Evolutionary conservation across 1,140 invertebrate species (phyloP), one percentile per base, ranked within the genome.

Genomic region (Diorhabda elongata): DNA sequence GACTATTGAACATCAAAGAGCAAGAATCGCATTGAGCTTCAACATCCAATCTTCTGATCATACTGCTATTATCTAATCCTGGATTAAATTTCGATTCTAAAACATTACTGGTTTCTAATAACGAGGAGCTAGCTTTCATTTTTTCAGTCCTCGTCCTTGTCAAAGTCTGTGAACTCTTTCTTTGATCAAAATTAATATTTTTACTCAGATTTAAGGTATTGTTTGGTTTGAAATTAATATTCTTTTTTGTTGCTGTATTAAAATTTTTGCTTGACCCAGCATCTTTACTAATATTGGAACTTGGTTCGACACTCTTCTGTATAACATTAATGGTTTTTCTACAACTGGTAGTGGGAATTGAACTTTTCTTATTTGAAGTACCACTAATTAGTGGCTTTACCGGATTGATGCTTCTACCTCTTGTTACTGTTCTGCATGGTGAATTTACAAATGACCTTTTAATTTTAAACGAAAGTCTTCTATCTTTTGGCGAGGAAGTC

Each of bases 1-100:
- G 68, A 26, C 66, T 73, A 7, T 58, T 63, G 70, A 77, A 77
- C n/a, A 68, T 72, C 66, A 63, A 65, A 6, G 56, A 5, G 64
- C 77, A 78, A 11, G 68, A 64, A 8, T 76, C 73, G 65, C 77
- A 78, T n/a, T 71, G 68, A 60, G 56, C 45, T 61, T 57, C 44
- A 45, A 61, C 52, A 42, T 45, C 47, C 26, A 43, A 26, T 41
- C 42, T 62, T 61, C 61, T 42, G 4, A 52, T 47, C 41, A 45
- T 8, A 61, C n/a, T 64, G 9, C 58, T 52, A 8, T 60, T 43
- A 61, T 67, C 57, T 26, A 45, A 26, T 3, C 52, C 57, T 41
- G 47, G 42, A 42, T 56, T 57, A 44, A 56, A 0, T 60, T 60
- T 42, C 58, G 58, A 6, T 26, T 6, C 11, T 3, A 60, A n/a